phyloP scores from a whole-genome alignment of 2,797 vertebrate genomes.

The Gymnocypris eckloni region DNA sequence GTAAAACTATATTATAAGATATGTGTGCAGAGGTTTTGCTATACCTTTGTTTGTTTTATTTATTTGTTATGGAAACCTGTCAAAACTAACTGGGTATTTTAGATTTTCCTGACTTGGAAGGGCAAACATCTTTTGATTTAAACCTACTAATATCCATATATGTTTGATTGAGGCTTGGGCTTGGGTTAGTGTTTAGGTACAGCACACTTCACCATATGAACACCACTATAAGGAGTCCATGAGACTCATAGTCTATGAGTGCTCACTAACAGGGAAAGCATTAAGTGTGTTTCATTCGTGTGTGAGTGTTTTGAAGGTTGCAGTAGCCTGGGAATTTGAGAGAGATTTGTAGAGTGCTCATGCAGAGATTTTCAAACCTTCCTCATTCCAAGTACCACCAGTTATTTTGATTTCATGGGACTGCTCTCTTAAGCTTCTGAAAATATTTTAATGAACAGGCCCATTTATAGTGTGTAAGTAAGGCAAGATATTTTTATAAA shows the following conservation, averaged over 20 bases:
- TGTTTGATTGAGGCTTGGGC: not conserved
- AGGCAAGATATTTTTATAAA: not conserved
- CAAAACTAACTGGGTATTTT: not conserved
- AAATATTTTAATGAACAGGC: not conserved
- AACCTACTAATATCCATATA: not conserved
- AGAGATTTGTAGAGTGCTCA: not conserved
- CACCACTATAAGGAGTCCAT: not conserved
- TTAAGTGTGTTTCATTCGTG: not conserved
- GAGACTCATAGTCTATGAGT: not conserved
- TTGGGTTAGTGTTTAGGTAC: not conserved
- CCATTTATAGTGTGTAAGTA: not conserved
- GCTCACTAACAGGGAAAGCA: not conserved
- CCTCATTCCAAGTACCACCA: not conserved
- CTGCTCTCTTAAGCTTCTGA: not conserved
- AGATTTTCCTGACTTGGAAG: not conserved
- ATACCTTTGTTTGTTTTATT: not conserved
- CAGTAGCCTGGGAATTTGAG: not conserved
- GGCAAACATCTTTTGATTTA: not conserved
- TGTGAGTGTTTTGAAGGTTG: not conserved
- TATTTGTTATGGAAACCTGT: not conserved
- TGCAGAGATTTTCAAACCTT: not conserved
- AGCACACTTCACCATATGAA: not conserved
- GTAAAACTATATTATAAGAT: too few species aligned
- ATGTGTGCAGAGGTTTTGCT: not conserved
- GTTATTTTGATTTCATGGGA: not conserved